These are phyloP conservation scores for Neodontobutis hainanensis DNA, from an alignment of 2,113 vertebrate species.

Conservation along the genomic window DNA sequence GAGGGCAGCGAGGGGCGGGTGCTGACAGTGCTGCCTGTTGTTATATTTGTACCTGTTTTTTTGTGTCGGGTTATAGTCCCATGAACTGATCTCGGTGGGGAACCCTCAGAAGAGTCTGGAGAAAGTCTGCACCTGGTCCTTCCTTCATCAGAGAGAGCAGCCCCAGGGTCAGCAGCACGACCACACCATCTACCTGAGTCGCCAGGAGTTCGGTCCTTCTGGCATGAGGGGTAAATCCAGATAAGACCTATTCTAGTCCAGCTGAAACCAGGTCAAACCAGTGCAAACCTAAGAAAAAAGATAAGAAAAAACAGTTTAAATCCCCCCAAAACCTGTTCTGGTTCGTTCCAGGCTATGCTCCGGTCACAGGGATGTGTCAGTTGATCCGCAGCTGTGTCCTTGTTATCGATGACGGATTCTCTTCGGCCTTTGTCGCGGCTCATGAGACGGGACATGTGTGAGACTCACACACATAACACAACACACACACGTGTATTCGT, in stretches of 20 bases:
- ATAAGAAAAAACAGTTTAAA: neutral
- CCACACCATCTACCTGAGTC: slow-evolving; percentile 94
- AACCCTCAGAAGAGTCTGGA: slow-evolving; percentile 94
- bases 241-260: too few relatives aligned
- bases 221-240: slow-evolving; percentile 86
- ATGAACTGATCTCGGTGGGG: slow-evolving; percentile 88
- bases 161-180: slow-evolving; percentile 88
- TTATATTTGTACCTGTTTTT: too few relatives aligned
- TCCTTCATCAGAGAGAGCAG: slow-evolving; percentile 89
- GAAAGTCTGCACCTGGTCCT: slow-evolving; percentile 97
- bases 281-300: neutral
- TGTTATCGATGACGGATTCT: slow-evolving; percentile 93
- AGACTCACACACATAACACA: slow-evolving; percentile 60
- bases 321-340: neutral
- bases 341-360: slow-evolving; percentile 86
- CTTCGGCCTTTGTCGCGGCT: slow-evolving; percentile 92
- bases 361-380: slow-evolving; percentile 95
- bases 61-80: slow-evolving; percentile 68
- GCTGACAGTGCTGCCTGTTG: too few relatives aligned
- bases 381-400: slow-evolving; percentile 92
- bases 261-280: neutral
- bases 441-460: slow-evolving; percentile 96
- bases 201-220: slow-evolving; percentile 93
- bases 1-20: too few relatives aligned
- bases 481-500: neutral